Evolutionary conservation across 1,140 invertebrate species (phyloP).

Genomic region (Drosophila ambigua): DNA sequence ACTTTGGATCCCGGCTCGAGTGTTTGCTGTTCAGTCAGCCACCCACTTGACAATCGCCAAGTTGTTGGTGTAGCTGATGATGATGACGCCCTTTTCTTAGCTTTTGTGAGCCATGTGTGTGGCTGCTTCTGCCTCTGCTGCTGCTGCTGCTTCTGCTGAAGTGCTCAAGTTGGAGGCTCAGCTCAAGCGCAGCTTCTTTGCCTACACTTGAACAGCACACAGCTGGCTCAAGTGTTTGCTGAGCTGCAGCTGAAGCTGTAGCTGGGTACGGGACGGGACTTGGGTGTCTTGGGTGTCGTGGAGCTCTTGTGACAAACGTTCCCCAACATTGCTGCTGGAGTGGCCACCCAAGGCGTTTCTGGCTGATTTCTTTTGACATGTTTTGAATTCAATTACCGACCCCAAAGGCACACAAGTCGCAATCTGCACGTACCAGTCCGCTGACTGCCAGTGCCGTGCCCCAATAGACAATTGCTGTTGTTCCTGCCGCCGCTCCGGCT

Average conservation of each 20-base stretch:
- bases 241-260: conserved; percentile 45
- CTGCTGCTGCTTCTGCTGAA: conserved; percentile 34
- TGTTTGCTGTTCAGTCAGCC: conserved; percentile 72
- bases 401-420: conserved; percentile 39
- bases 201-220: conserved; percentile 48
- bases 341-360: conserved; percentile 65
- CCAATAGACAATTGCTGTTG: conserved; percentile 13
- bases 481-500: conserved; percentile 6
- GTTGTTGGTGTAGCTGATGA: conserved; percentile 23
- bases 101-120: conserved; percentile 68
- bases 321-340: conserved; percentile 6
- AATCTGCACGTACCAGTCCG: conserved; percentile 13
- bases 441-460: not conserved
- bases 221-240: conserved; percentile 65
- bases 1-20: conserved; percentile 53
- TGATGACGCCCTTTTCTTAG: conserved; percentile 67
- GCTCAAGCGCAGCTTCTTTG: conserved; percentile 70
- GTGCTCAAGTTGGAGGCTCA: conserved; percentile 35
- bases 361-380: conserved; percentile 76
- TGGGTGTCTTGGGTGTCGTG: not conserved
- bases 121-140: conserved; percentile 14
- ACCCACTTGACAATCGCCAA: conserved; percentile 64
- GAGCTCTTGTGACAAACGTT: conserved; percentile 47
- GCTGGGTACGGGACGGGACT: not conserved
- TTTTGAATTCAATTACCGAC: conserved; percentile 78